A percentile compares a stretch with the other conserved stretches of the same genome.
Evolutionary conservation across 1,140 invertebrate genomes (phyloP).

Genomic region (Lepidurus arcticus): DNA sequence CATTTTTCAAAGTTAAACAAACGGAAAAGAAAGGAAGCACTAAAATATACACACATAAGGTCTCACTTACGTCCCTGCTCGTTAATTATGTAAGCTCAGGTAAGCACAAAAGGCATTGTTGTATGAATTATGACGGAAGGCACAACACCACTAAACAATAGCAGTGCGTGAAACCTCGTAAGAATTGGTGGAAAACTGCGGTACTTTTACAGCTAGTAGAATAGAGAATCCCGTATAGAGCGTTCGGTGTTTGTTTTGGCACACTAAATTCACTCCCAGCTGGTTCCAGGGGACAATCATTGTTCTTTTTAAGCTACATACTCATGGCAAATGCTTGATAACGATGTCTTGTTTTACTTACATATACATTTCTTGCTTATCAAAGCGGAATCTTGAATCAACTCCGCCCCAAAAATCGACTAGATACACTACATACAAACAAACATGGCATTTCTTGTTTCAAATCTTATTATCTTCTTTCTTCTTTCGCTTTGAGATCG

Average conservation of each 20-base stretch:
- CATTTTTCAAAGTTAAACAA: neutral
- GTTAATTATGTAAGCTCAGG: slow-evolving; percentile 4
- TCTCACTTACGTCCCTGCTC: neutral
- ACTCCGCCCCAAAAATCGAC: neutral
- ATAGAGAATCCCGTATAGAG: neutral
- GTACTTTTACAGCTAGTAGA: neutral
- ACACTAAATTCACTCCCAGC: neutral
- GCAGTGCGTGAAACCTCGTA: neutral
- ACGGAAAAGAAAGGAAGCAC: neutral
- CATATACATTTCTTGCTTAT: neutral
- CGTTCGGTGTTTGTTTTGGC: neutral
- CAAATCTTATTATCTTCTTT: neutral
- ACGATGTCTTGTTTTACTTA: neutral
- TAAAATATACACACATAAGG: neutral
- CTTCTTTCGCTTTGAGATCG: slow-evolving; percentile 12
- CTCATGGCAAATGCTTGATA: neutral
- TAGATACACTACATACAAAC: slow-evolving; percentile 11
- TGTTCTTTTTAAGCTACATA: too few species aligned
- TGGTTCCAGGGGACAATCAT: too few species aligned
- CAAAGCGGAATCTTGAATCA: neutral
- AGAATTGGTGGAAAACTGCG: slow-evolving; percentile 8
- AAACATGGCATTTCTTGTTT: neutral
- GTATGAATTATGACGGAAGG: slow-evolving; percentile 9
- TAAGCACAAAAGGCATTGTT: slow-evolving; percentile 20
- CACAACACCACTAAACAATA: neutral